Conservation (phyloP, 2,113 vertebrate species). For the Lampris megalopsis region DNA sequence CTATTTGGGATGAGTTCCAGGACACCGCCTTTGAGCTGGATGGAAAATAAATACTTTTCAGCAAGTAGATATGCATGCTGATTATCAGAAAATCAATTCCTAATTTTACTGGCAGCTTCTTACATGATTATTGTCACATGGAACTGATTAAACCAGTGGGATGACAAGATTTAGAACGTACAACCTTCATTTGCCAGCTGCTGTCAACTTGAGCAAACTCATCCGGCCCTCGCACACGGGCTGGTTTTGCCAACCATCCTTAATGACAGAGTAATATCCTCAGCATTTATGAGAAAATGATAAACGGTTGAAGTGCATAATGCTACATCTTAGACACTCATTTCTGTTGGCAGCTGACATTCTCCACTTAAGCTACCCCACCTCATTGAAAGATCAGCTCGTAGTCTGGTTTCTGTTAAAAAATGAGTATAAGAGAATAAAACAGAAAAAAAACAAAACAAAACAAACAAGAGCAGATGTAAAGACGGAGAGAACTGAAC, state of each 20-base stretch:
- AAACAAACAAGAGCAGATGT: neutral
- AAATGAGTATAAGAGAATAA: slow-evolving; percentile 1
- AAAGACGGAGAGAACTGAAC: neutral
- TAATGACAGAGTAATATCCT: slow-evolving; percentile 18
- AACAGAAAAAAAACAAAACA: slow-evolving; percentile 13
- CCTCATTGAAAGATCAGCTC: slow-evolving; percentile 18
- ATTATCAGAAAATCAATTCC: neutral
- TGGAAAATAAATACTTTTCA: neutral
- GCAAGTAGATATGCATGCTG: neutral
- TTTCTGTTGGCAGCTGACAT: slow-evolving; percentile 14
- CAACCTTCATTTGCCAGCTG: slow-evolving; percentile 6
- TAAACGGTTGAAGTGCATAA: slow-evolving; percentile 27
- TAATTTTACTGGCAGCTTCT: slow-evolving; percentile 1
- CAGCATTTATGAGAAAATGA: slow-evolving; percentile 34
- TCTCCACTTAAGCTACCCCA: neutral
- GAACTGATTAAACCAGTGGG: slow-evolving; percentile 10
- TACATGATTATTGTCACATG: slow-evolving; percentile 9
- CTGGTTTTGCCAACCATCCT: slow-evolving; percentile 2
- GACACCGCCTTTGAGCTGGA: neutral
- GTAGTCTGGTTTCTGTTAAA: slow-evolving; percentile 26
- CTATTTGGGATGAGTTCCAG: too few relatives aligned
- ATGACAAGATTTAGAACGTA: slow-evolving; percentile 4
- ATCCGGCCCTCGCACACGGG: neutral
- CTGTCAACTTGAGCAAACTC: slow-evolving; percentile 13
- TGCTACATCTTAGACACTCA: neutral